Evolutionary conservation across 2,888 invertebrate species (phyloP).

Genomic region (Trichopria drosophilae): DNA sequence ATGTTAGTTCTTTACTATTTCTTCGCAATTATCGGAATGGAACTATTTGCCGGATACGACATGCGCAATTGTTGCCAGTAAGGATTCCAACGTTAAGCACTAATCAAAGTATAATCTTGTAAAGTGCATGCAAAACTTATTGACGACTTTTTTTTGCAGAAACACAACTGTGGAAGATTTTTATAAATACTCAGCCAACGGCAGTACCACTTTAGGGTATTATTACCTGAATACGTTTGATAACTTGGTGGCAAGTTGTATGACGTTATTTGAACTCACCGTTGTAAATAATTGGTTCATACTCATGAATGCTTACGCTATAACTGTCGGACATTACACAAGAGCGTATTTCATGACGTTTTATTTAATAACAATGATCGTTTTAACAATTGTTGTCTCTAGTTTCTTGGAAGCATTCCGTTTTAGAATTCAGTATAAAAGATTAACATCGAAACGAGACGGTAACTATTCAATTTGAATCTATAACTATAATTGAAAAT

Average conservation of each 20-base stretch:
- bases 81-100: conserved; percentile 51
- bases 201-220: conserved; percentile 74
- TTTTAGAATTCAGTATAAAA: conserved; percentile 84
- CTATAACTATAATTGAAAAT: too few relatives aligned
- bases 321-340: conserved; percentile 71
- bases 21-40: conserved; percentile 90
- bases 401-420: conserved; percentile 86
- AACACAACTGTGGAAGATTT: conserved; percentile 84
- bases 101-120: conserved; percentile 13
- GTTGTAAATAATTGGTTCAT: conserved; percentile 94
- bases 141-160: conserved; percentile 58
- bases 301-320: conserved; percentile 83
- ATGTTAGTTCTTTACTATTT: conserved; percentile 85
- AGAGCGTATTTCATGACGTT: conserved; percentile 87
- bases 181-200: conserved; percentile 72
- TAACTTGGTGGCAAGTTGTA: conserved; percentile 75
- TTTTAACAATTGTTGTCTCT: conserved; percentile 87
- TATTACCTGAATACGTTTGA: conserved; percentile 87
- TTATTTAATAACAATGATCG: conserved; percentile 87
- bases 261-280: conserved; percentile 85
- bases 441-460: conserved; percentile 76
- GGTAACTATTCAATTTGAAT: conserved; percentile 60
- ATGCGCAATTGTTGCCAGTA: conserved; percentile 83
- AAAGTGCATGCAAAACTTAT: conserved; percentile 6
- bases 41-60: conserved; percentile 75